These are phyloP conservation scores for Lutraria lutraria DNA, from an alignment of 2,888 invertebrate genomes.

Conservation along the genomic window DNA sequence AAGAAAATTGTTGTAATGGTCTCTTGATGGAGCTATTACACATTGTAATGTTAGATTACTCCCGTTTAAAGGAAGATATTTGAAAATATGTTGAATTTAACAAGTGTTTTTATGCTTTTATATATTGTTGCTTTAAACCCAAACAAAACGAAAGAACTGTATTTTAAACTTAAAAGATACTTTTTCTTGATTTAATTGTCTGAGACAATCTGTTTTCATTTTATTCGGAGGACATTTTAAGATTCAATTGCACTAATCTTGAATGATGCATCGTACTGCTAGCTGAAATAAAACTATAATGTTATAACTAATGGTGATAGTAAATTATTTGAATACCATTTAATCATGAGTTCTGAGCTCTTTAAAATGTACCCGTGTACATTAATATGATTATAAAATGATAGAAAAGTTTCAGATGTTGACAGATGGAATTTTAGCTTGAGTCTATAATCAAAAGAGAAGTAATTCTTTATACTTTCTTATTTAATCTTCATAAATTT, in stretches of 20 bases:
- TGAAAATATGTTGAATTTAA: too few relatives aligned
- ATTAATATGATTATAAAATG: not conserved
- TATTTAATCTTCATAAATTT: not conserved
- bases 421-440: constrained; percentile 4
- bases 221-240: too few relatives aligned
- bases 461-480: not conserved
- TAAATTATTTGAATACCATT: not conserved
- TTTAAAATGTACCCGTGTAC: not conserved
- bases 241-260: too few relatives aligned
- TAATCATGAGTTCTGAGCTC: not conserved
- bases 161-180: too few relatives aligned
- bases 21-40: not conserved
- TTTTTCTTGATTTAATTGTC: too few relatives aligned
- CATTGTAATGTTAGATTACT: not conserved
- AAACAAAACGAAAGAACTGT: too few relatives aligned
- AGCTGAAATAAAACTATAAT: not conserved
- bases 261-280: too few relatives aligned
- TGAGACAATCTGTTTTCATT: too few relatives aligned
- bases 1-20: not conserved
- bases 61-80: too few relatives aligned
- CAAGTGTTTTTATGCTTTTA: too few relatives aligned
- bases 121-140: too few relatives aligned
- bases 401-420: not conserved
- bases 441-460: not conserved
- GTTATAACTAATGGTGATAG: not conserved